Evolutionary conservation across 2,113 vertebrate genomes (phyloP).

Genomic region (Anthoscopus minutus): DNA sequence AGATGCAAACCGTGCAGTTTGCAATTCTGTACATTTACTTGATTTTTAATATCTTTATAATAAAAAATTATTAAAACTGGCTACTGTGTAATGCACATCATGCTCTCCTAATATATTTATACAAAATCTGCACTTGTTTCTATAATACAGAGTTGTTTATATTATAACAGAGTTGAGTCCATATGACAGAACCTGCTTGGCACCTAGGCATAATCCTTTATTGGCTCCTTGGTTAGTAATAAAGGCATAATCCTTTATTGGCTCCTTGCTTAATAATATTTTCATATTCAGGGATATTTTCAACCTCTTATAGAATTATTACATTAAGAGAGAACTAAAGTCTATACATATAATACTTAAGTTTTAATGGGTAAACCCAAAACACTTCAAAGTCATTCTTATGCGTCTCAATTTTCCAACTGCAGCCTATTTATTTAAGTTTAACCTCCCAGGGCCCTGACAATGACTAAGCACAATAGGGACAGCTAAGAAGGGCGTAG

Average conservation of each 20-base stretch:
- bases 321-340: not conserved
- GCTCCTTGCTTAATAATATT: not conserved
- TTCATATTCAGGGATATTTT: constrained; percentile 7
- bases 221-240: not conserved
- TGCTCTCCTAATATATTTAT: not conserved
- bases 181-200: not conserved
- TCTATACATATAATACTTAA: not conserved
- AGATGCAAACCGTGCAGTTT: not conserved
- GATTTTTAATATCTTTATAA: not conserved
- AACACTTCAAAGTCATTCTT: constrained; percentile 30
- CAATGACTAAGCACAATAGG: constrained; percentile 55
- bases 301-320: not conserved
- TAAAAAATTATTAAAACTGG: not conserved
- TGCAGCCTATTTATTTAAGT: constrained; percentile 41
- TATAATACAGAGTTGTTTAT: no score
- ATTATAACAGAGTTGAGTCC: not conserved
- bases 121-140: not conserved
- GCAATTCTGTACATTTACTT: not conserved
- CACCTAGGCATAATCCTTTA: not conserved
- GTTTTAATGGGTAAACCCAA: not conserved
- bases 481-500: constrained; percentile 17
- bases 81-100: not conserved
- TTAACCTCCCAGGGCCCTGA: constrained; percentile 27
- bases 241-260: not conserved
- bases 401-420: not conserved